A percentile compares a stretch with the other conserved stretches of the same genome.
Conservation (phyloP, 2,113 vertebrate genomes). For the Antechinus flavipes region DNA sequence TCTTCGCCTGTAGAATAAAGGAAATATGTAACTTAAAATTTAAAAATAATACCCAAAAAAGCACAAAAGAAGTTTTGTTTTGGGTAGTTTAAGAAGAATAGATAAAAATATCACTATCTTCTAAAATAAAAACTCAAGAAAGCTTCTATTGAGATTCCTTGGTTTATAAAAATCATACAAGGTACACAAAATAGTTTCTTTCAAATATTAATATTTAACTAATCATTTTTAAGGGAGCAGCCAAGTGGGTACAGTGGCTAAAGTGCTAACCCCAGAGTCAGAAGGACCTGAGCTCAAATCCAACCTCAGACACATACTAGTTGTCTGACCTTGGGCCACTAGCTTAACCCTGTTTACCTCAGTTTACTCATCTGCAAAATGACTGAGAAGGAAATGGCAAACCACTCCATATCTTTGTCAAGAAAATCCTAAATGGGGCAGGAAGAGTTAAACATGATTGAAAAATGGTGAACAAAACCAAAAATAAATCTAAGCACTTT, state of each 20-base stretch:
- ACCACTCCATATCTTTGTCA: not conserved
- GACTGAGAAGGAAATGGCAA: not conserved
- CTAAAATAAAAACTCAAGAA: conserved; percentile 40
- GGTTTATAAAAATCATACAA: conserved; percentile 47
- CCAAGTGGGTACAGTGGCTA: no score
- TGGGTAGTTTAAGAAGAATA: conserved; percentile 28
- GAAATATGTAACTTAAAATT: conserved; percentile 38
- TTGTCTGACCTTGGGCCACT: not conserved
- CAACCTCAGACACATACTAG: not conserved
- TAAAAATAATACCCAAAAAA: conserved; percentile 45
- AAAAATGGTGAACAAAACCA: not conserved
- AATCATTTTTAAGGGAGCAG: not conserved
- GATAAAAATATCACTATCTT: conserved; percentile 41
- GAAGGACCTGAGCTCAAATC: no score
- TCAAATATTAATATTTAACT: conserved; percentile 54
- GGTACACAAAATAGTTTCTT: conserved; percentile 55
- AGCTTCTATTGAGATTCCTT: conserved; percentile 53
- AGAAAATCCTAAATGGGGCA: not conserved
- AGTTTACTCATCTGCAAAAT: not conserved
- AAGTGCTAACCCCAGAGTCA: no score
- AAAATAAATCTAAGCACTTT: conserved; percentile 50
- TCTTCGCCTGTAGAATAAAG: conserved; percentile 53
- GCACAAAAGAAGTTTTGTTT: conserved; percentile 43
- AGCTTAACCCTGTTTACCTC: not conserved
- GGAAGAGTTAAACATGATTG: not conserved